Base-by-base conservation (phyloP, 2,113 vertebrate species). In the Corythaixoides concolor region DNA sequence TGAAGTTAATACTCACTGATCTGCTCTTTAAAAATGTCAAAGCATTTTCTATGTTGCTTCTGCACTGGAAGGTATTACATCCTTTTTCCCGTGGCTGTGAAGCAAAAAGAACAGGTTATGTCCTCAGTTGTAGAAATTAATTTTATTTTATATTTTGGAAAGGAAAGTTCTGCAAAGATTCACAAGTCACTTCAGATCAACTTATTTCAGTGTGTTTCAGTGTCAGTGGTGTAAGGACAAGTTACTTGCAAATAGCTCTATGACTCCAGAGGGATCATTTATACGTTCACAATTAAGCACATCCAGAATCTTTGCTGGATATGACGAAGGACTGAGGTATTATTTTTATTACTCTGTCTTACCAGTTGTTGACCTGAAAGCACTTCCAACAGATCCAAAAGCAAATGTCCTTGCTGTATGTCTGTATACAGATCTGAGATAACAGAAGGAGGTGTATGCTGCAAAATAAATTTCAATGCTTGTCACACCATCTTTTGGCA, bases 351-450 rank as follows among this genome's bases (percentile, higher is more conserved):
- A 64, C 22, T 90, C 49, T 82, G 7, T 94, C 99, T 99, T 98
- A 99, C 99, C 93, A 99, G 95, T 85, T 97, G 98, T 96, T 99
- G 98, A 55, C 98, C 98, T 27, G 99, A 99, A 97, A 99, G 99
- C 52, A 99, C 99, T 98, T 99, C 99, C 96, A 99, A 96, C 64
- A 99, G 98, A 97, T 99, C 99, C 97, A 99, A 90, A 64, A 99
- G 98, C 81, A 97, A 97, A 73, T 98, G 98, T 52, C 99, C 99
- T 80, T 99, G 98, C 23, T 98, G 97, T 81, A 99, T 98, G 74
- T 99, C 99, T 35, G 81, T 95, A 95, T 99, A 99, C 8, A 99
- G 97, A 93, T 99, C 99, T 52, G 97, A 88, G 82, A 99, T 87
- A 87, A 96, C 89, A 7, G 98, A 98, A 23, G 99, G 98, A 15